A percentile compares a stretch with the other conserved stretches of the same genome.
phyloP scores from a whole-genome alignment of 1,140 invertebrate genomes.

The Micrasema longulum region DNA sequence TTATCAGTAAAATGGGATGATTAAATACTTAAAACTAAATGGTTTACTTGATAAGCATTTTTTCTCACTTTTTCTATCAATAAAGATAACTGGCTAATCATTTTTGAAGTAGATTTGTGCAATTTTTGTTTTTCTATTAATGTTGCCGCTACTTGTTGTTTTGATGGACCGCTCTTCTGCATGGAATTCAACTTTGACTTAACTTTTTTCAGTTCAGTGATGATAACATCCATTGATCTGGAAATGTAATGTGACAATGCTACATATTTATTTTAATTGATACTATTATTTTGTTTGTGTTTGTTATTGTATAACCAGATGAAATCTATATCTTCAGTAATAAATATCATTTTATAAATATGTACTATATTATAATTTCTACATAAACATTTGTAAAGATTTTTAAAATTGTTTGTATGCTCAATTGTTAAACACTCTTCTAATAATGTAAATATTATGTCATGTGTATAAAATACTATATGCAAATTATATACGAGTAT shows the following conservation, averaged over 20 bases:
- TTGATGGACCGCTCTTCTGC: conserved; percentile 57
- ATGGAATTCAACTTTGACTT: conserved; percentile 59
- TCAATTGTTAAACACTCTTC: no score
- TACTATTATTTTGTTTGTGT: no score
- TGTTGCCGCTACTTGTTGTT: conserved; percentile 57
- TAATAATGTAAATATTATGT: no score
- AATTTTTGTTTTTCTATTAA: conserved; percentile 56
- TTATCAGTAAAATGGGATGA: not conserved
- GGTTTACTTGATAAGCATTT: not conserved
- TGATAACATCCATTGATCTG: conserved; percentile 57
- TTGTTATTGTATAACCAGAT: no score
- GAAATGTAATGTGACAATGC: not conserved
- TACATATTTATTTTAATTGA: no score
- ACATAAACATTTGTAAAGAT: no score
- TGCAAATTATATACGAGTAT: no score
- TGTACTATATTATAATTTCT: no score
- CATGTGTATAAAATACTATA: no score
- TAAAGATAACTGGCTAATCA: conserved; percentile 54
- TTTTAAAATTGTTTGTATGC: no score
- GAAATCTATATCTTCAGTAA: no score
- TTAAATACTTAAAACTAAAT: not conserved
- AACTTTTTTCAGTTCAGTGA: conserved; percentile 58
- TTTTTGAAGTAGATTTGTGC: conserved; percentile 54
- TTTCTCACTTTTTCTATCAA: conserved; percentile 55
- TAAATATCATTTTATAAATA: no score